Conservation (phyloP, 2,888 invertebrate species). For the Drosophila mimica region DNA sequence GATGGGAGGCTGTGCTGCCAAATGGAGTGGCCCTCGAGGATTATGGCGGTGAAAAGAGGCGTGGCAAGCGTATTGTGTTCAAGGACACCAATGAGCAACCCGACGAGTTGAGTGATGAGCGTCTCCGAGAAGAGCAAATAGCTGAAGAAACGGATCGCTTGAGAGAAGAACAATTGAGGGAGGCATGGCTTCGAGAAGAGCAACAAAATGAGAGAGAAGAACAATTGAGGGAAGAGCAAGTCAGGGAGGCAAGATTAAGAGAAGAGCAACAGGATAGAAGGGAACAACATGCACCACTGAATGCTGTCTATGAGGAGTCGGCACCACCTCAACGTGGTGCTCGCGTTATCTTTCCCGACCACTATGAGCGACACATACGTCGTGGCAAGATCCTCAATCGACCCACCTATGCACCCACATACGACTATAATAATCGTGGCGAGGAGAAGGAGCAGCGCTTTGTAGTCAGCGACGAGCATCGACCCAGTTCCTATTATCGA, state of each 20-base stretch:
- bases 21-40: conserved; percentile 55
- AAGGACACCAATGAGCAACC: conserved; percentile 60
- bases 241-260: conserved; percentile 8
- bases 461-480: conserved; percentile 66
- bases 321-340: conserved; percentile 75
- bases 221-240: conserved; percentile 15
- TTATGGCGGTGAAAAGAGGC: conserved; percentile 50
- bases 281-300: conserved; percentile 45
- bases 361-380: conserved; percentile 81
- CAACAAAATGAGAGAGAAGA: conserved; percentile 19
- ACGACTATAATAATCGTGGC: conserved; percentile 50
- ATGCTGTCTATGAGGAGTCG: conserved; percentile 56
- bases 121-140: conserved; percentile 18
- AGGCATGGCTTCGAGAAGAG: conserved; percentile 24
- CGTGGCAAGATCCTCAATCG: conserved; percentile 82
- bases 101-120: conserved; percentile 43
- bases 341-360: conserved; percentile 86
- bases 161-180: conserved; percentile 25
- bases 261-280: conserved; percentile 14
- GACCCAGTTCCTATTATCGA: conserved; percentile 59
- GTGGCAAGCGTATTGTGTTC: conserved; percentile 70
- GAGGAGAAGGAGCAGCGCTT: conserved; percentile 61
- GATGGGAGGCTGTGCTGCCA: conserved; percentile 60
- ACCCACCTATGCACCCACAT: conserved; percentile 71
- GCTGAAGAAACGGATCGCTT: conserved; percentile 27